These are phyloP conservation scores for Neotragus pygmaeus DNA, from an alignment of 2,113 vertebrate species.

Conservation along the genomic window DNA sequence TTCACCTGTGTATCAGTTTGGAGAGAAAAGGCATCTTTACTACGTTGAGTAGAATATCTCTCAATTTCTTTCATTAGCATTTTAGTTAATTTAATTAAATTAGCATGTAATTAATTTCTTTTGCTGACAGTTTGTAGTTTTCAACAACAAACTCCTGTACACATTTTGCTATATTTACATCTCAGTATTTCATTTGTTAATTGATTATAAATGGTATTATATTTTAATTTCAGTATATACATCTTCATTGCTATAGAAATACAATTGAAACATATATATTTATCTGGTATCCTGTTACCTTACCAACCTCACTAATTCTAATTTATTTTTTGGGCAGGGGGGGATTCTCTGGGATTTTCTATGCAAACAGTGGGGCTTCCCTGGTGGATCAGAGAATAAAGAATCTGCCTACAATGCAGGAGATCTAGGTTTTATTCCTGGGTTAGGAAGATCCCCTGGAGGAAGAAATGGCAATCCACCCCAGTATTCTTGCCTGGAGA, in stretches of 20 bases:
- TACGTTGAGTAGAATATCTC: not conserved
- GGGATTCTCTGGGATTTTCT: not conserved
- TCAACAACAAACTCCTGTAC: not conserved
- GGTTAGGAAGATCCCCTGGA: not conserved
- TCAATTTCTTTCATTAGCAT: not conserved
- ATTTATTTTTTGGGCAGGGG: fast-evolving
- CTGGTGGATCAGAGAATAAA: not conserved
- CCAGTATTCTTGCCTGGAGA: not conserved
- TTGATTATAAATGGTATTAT: not conserved
- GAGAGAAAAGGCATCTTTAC: not conserved
- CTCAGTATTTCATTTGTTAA: not conserved
- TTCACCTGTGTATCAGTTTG: not conserved
- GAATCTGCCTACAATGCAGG: not conserved
- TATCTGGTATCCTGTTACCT: not conserved
- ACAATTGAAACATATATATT: not conserved
- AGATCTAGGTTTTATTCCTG: not conserved
- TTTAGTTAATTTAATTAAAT: not conserved
- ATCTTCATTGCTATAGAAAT: not conserved
- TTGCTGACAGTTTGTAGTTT: not conserved
- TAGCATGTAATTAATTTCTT: not conserved
- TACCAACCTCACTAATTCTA: not conserved
- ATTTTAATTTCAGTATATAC: not conserved
- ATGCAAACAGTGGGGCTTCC: not conserved
- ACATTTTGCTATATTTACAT: not conserved
- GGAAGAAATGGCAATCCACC: not conserved